Percentiles rank a stretch among this genome's conserved stretches.
phyloP scores from a whole-genome alignment of 1,140 invertebrate genomes.

The Calliphora vicina region DNA sequence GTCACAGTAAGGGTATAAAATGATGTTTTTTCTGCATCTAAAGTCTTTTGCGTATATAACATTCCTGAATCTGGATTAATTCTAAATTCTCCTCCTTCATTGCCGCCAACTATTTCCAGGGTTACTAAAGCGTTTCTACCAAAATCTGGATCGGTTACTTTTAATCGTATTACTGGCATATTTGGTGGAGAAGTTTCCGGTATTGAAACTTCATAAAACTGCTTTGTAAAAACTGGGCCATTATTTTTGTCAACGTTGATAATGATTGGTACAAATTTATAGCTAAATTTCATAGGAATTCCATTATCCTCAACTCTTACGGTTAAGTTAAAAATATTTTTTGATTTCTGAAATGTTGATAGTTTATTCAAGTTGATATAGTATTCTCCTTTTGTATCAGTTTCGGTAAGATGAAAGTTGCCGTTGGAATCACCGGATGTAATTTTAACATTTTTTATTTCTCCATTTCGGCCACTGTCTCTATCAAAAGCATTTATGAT shows the following conservation, averaged over 20 bases:
- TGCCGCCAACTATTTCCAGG: slow-evolving; percentile 90
- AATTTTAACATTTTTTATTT: slow-evolving; percentile 85
- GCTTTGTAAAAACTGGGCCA: slow-evolving; percentile 85
- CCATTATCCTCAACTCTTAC: slow-evolving; percentile 85
- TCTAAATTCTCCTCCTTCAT: slow-evolving; percentile 86
- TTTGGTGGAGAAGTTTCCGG: slow-evolving; percentile 88
- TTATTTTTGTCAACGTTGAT: slow-evolving; percentile 87
- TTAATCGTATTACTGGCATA: slow-evolving; percentile 85
- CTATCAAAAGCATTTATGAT: slow-evolving; percentile 85
- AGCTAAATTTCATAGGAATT: slow-evolving; percentile 76
- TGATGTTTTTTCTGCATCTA: slow-evolving; percentile 89
- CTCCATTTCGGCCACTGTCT: slow-evolving; percentile 84
- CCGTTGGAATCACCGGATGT: slow-evolving; percentile 87
- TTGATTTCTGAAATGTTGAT: slow-evolving; percentile 77
- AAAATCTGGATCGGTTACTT: slow-evolving; percentile 84
- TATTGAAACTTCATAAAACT: slow-evolving; percentile 87
- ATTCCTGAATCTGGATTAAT: slow-evolving; percentile 90
- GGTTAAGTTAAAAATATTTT: slow-evolving; percentile 86
- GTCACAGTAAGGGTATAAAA: slow-evolving; percentile 92
- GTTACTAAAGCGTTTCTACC: slow-evolving; percentile 84
- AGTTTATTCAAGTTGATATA: slow-evolving; percentile 80
- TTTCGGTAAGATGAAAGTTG: slow-evolving; percentile 79
- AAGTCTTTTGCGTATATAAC: slow-evolving; percentile 80
- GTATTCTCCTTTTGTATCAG: slow-evolving; percentile 72
- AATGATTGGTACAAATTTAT: slow-evolving; percentile 77